Evolutionary conservation across 2,888 invertebrate species (phyloP).

Genomic region (Sarcophaga carnaria): DNA sequence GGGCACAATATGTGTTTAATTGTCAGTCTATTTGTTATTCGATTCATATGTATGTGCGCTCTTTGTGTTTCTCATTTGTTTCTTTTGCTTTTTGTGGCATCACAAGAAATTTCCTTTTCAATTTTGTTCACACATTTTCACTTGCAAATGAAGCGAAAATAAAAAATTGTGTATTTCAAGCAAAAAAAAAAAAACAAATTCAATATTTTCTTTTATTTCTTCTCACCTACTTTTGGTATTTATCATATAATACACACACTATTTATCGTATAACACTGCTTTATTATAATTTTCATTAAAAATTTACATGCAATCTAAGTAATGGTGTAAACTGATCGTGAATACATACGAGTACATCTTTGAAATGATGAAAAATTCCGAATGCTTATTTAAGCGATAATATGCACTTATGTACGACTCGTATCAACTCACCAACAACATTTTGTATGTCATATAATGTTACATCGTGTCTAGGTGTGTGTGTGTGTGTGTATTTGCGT

Average conservation of each 20-base stretch:
- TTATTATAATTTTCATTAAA: too few relatives aligned
- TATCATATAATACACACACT: constrained; percentile 40
- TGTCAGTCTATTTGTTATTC: not conserved
- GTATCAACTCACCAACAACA: constrained; percentile 6
- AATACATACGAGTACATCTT: not conserved
- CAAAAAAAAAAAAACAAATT: constrained; percentile 11
- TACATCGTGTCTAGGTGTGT: not conserved
- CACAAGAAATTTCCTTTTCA: constrained; percentile 7
- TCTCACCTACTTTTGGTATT: constrained; percentile 56
- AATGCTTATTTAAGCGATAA: constrained; percentile 37
- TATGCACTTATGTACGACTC: constrained; percentile 1
- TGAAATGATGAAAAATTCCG: constrained; percentile 43
- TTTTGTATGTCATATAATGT: not conserved
- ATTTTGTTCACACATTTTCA: constrained; percentile 45
- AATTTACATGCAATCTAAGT: not conserved
- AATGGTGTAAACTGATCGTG: constrained; percentile 24
- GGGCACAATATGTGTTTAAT: not conserved
- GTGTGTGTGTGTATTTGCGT: not conserved
- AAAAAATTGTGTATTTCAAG: not conserved
- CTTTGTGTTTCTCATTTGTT: too few relatives aligned
- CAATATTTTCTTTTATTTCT: constrained; percentile 9
- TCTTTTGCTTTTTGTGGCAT: not conserved
- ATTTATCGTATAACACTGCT: not conserved
- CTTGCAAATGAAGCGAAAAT: not conserved
- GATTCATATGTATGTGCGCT: not conserved